Evolutionary conservation across 2,888 invertebrate genomes (phyloP).

Genomic region (Eretmocerus hayati): DNA sequence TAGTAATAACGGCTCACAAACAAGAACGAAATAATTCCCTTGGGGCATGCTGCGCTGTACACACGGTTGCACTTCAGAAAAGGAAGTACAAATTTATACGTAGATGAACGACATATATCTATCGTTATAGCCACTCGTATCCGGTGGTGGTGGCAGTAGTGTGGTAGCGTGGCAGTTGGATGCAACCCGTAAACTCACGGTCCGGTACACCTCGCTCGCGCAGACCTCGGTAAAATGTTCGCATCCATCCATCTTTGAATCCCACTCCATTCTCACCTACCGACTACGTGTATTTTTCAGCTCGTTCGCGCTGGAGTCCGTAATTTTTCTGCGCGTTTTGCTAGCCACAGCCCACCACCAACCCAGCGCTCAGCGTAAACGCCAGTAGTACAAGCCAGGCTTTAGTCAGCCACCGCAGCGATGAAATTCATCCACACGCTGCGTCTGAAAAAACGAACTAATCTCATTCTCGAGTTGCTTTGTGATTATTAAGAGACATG

Average conservation of each 20-base stretch:
- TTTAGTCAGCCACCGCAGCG: background rate
- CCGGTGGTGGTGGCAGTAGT: background rate
- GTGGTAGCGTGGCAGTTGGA: background rate
- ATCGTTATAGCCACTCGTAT: too few relatives aligned
- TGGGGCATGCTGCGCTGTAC: too few relatives aligned
- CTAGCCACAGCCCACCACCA: too few relatives aligned
- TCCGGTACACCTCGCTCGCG: background rate
- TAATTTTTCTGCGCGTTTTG: background rate
- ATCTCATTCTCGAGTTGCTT: background rate
- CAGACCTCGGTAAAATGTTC: background rate
- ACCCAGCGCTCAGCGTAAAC: too few relatives aligned
- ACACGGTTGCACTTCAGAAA: background rate
- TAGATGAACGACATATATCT: too few relatives aligned
- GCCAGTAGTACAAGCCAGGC: background rate
- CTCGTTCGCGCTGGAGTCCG: background rate
- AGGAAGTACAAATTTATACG: too few relatives aligned
- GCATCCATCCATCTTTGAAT: background rate
- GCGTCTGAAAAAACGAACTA: background rate
- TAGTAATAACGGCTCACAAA: too few relatives aligned
- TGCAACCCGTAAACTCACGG: too few relatives aligned
- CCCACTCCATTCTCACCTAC: background rate
- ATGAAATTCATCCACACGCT: background rate
- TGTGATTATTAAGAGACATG: conserved; percentile 4
- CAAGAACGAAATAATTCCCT: too few relatives aligned
- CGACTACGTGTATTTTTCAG: background rate